phyloP scores from a whole-genome alignment of 2,797 vertebrate genomes.

The Scomberomorus guttatus region DNA sequence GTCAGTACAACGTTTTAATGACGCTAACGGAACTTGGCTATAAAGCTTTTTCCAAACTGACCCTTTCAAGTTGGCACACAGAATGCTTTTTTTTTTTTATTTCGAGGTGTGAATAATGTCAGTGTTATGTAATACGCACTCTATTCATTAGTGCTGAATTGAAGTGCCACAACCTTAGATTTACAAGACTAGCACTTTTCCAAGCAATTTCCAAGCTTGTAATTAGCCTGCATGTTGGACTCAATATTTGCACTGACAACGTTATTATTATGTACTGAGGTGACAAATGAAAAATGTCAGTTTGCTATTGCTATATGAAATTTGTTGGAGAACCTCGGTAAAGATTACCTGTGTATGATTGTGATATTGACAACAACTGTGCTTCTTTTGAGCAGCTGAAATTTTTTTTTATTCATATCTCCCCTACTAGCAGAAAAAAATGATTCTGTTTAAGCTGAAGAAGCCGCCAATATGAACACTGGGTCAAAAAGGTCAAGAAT shows the following conservation, averaged over 20 bases:
- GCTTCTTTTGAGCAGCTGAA: not conserved
- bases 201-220: not conserved
- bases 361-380: too few relatives aligned
- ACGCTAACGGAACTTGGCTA: constrained; percentile 35
- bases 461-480: too few relatives aligned
- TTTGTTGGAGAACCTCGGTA: too few relatives aligned
- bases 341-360: too few relatives aligned
- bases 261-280: not conserved
- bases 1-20: constrained; percentile 15
- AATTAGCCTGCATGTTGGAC: not conserved
- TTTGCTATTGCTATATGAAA: too few relatives aligned
- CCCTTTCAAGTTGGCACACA: constrained; percentile 26
- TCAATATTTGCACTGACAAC: not conserved
- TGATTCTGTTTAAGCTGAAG: too few relatives aligned
- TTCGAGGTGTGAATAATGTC: constrained; percentile 60
- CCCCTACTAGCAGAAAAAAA: too few relatives aligned
- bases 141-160: constrained; percentile 27
- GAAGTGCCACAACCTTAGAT: not conserved
- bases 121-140: constrained; percentile 28
- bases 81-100: constrained; percentile 1
- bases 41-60: constrained; percentile 48
- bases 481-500: too few relatives aligned
- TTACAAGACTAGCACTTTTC: not conserved
- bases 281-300: not conserved
- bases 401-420: too few relatives aligned